Base-by-base conservation (phyloP, 2,797 vertebrate species). In the Adelosebastes latens region DNA sequence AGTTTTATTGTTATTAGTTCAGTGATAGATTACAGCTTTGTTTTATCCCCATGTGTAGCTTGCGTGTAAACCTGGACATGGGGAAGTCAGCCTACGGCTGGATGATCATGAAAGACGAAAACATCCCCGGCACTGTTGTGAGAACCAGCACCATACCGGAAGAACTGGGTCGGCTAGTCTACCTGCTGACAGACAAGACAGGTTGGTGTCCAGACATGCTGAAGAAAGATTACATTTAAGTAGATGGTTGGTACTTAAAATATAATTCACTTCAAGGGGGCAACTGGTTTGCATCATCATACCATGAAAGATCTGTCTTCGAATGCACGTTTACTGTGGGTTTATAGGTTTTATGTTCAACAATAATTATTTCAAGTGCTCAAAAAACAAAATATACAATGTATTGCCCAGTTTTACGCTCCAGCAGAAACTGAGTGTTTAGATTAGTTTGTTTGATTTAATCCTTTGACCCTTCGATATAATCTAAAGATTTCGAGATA, bases 51-150 rank as follows among this genome's bases (percentile, higher is more conserved):
- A 1, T 78, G 9, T 71, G 25, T 31, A 99, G 98, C 90, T 93
- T 99, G 75, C 97, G 98, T 73, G 98, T 99, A 24, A 99, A 99
- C 90, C 94, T 99, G 92, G 98, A 99, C 94, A 99, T 99, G 98
- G 98, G 98, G 56, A 99, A 99, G 92, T 96, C 98, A 0, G 98
- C 97, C 0, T 99, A 99, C 14, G 98, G 97, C 60, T 99, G 98
- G 98, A 98, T 99, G 97, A 99, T 99, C 87, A 99, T 96, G 97
- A 97, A 96, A 82, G 98, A 99, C 9, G 96, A 97, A 86, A 96
- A 97, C 91, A 99, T 99, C 75, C 98, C 98, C 0, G 98, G 98
- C 66, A 99, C 98, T 0, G 98, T 99, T 18, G 98, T 99, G 59
- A 96, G 98, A 83, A 99, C 98, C 83, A 99, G 98, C 93, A 99